Base-by-base conservation (phyloP, 1,140 invertebrate genomes). In the Meteorus sp. region DNA sequence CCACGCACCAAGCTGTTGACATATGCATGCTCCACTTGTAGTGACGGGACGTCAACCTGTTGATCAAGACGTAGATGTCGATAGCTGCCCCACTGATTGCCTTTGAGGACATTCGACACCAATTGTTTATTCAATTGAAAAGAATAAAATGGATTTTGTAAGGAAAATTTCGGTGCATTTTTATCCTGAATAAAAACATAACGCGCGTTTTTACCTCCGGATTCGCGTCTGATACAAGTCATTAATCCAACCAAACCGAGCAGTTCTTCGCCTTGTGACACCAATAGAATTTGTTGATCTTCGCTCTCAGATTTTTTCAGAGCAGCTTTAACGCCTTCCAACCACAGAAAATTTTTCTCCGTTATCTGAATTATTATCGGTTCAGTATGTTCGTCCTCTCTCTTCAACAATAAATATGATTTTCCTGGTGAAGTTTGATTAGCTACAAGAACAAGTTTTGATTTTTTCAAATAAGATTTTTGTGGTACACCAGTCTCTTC, bases 1-100 rank as follows among this genome's bases (percentile, higher is more conserved):
- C 94, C 95, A 65, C 94, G 85, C 3, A 87, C 89, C 41, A 95
- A 69, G 2, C 94, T 88, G 76, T 98, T 98, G 7, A 98, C 89
- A 72, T 94, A 97, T 9, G 95, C 95, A 77, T 97, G 91, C 66
- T 93, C 88, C 23, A 92, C 88, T 62, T 86, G 85, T 52, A 89
- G 75, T 1, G 85, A 85, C 0, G 85, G 82, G 7, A 80, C 78
- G 27, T 85, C 83, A 6, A 76, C 78, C 47, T 80, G 79, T 31
- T 81, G 76, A 60, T 91, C 86, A 52, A 90, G 72, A 20, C 79
- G 80, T 41, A 94, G 70, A 75, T 97, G 94, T 20, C 92, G 83
- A 77, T 88, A 94, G 8, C 85, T 86, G 55, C 95, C 96, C 93
- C 93, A 97, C 17, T 81, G 78, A 15, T 87, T 88, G 69, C 87